A percentile compares a stretch with the other conserved stretches of the same genome.
Evolutionary conservation across 2,797 vertebrate species (phyloP).

Genomic region (Lagodon rhomboides): DNA sequence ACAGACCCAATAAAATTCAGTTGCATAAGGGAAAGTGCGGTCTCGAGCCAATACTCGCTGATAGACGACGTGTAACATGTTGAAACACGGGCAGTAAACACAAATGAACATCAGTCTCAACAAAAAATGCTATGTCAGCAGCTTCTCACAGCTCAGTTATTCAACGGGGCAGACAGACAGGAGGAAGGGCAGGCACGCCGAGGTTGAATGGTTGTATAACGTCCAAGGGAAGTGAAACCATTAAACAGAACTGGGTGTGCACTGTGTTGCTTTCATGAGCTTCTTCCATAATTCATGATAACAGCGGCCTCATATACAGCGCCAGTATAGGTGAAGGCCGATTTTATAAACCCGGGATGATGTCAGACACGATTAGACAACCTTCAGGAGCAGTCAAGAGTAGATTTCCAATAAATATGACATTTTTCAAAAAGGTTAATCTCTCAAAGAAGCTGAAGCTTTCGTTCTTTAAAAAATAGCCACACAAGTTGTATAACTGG

Average conservation of each 20-base stretch:
- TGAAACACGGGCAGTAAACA: not conserved
- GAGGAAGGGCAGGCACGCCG: slow-evolving; percentile 21
- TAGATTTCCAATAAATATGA: not conserved
- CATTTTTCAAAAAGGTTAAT: not conserved
- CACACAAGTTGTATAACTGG: not conserved
- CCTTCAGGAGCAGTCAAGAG: not conserved
- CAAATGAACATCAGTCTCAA: slow-evolving; percentile 16
- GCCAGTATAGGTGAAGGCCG: not conserved
- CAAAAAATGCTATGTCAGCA: slow-evolving; percentile 34
- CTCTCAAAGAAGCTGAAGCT: not conserved
- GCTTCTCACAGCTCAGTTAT: slow-evolving; percentile 27
- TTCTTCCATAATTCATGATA: slow-evolving; percentile 9
- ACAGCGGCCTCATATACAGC: not conserved
- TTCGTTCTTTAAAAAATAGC: not conserved
- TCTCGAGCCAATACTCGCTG: not conserved
- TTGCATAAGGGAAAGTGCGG: not conserved
- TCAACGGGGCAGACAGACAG: slow-evolving; percentile 28
- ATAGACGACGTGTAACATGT: not conserved
- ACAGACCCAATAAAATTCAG: not conserved
- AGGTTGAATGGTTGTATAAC: slow-evolving; percentile 37
- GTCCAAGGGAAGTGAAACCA: slow-evolving; percentile 20
- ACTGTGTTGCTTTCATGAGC: not conserved
- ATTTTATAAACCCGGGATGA: slow-evolving; percentile 3
- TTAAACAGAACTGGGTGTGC: not conserved
- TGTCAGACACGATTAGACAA: not conserved